Conservation (phyloP, 2,797 vertebrate genomes). For the Oryzias sinensis region DNA sequence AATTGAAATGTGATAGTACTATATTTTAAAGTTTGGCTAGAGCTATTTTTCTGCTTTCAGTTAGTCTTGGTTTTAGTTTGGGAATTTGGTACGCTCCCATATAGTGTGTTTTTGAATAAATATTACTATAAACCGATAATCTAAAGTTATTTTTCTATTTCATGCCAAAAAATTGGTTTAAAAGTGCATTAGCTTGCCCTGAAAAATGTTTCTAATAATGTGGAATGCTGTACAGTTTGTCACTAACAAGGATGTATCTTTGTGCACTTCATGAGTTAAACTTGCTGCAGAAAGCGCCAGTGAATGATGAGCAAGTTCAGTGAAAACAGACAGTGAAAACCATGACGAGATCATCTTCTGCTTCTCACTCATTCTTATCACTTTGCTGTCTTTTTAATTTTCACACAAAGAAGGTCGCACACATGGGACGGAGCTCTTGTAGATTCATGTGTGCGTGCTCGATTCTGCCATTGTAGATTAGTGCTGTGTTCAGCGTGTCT, state of each 20-base stretch:
- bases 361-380: slow-evolving; percentile 46
- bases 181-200: too few relatives aligned
- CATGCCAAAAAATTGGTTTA: too few relatives aligned
- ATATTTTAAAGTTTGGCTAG: too few relatives aligned
- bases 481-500: slow-evolving; percentile 69
- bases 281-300: slow-evolving; percentile 42
- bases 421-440: slow-evolving; percentile 33
- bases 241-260: slow-evolving; percentile 12
- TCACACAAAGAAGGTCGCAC: slow-evolving; percentile 59
- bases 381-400: slow-evolving; percentile 66
- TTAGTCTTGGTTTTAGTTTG: too few relatives aligned
- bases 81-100: too few relatives aligned
- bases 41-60: too few relatives aligned
- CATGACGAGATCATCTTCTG: slow-evolving; percentile 47
- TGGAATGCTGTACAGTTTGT: neutral
- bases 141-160: too few relatives aligned
- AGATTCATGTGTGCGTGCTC: slow-evolving; percentile 31
- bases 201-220: too few relatives aligned
- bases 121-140: too few relatives aligned
- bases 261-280: slow-evolving; percentile 19
- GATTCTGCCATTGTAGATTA: slow-evolving; percentile 73
- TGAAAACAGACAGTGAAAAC: slow-evolving; percentile 54
- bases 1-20: too few relatives aligned
- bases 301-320: slow-evolving; percentile 63
- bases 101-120: too few relatives aligned